phyloP scores from a whole-genome alignment of 1,140 invertebrate species.

The Drosophila ironensis region DNA sequence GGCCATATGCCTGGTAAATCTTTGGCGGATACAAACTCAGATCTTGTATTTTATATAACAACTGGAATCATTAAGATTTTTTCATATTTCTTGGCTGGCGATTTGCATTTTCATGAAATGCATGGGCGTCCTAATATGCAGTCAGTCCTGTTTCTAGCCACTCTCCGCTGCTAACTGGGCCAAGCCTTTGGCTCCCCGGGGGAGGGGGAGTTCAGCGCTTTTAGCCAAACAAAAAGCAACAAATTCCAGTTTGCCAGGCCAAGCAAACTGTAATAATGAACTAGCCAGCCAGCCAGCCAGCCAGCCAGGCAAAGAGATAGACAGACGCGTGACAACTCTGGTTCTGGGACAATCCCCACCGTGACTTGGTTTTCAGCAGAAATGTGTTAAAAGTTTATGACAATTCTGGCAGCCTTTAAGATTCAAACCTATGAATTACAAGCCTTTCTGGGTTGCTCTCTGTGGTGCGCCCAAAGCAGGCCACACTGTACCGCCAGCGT shows the following conservation, averaged over 20 bases:
- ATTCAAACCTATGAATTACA: too few species aligned
- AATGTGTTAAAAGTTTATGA: too few species aligned
- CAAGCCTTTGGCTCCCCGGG: slow-evolving; percentile 51
- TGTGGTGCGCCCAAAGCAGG: neutral
- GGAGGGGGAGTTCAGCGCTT: slow-evolving; percentile 18
- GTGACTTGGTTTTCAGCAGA: too few species aligned
- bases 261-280: slow-evolving; percentile 50
- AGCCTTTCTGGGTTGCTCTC: too few species aligned
- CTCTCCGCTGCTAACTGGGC: slow-evolving; percentile 54
- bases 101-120: slow-evolving; percentile 36
- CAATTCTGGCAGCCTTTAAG: too few species aligned
- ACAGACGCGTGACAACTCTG: slow-evolving; percentile 21
- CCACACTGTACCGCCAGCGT: slow-evolving; percentile 27
- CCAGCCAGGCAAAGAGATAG: slow-evolving; percentile 16
- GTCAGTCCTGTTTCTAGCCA: slow-evolving; percentile 61
- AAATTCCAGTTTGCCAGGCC: slow-evolving; percentile 66
- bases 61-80: neutral
- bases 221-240: slow-evolving; percentile 45
- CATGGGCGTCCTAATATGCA: slow-evolving; percentile 63
- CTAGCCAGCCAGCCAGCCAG: too few species aligned
- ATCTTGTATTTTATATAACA: neutral
- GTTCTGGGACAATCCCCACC: neutral
- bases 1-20: too few species aligned
- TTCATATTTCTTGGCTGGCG: neutral
- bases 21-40: too few species aligned